Conservation (phyloP, 2,113 vertebrate species). For the Elgaria multicarinata region DNA sequence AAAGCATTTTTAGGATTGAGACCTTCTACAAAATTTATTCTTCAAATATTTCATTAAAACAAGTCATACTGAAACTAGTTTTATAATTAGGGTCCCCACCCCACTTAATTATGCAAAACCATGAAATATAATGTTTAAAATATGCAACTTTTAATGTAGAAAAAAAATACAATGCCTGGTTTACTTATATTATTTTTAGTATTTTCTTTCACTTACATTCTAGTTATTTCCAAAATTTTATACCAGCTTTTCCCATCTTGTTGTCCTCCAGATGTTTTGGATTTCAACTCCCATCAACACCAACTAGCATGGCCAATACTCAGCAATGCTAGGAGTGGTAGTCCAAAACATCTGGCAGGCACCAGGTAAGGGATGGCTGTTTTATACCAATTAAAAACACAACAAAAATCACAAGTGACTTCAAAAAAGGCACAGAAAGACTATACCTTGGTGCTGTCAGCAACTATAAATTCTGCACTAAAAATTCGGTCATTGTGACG, state of each 20-base stretch:
- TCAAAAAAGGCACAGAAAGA: background rate
- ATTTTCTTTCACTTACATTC: background rate
- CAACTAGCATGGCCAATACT: too few species aligned
- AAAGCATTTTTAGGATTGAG: background rate
- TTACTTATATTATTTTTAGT: background rate
- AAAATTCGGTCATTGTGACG: conserved; percentile 84
- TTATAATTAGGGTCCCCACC: background rate
- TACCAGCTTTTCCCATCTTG: background rate
- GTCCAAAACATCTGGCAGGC: too few species aligned
- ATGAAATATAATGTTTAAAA: background rate
- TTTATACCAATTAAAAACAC: background rate
- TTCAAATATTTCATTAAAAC: background rate
- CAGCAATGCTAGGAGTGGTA: too few species aligned
- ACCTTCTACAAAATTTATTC: background rate
- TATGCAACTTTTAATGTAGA: background rate
- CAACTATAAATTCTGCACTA: conserved; percentile 91
- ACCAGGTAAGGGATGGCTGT: background rate
- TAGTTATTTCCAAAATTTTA: background rate
- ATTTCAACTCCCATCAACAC: too few species aligned
- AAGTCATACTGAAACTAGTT: background rate
- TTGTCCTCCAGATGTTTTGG: too few species aligned
- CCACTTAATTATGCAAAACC: background rate
- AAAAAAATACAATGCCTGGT: background rate
- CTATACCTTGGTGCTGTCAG: conserved; percentile 92
- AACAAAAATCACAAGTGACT: accelerated